A percentile compares a stretch with the other conserved stretches of the same genome.
Evolutionary conservation across 2,888 invertebrate genomes (phyloP).

Genomic region (Rhagium mordax): DNA sequence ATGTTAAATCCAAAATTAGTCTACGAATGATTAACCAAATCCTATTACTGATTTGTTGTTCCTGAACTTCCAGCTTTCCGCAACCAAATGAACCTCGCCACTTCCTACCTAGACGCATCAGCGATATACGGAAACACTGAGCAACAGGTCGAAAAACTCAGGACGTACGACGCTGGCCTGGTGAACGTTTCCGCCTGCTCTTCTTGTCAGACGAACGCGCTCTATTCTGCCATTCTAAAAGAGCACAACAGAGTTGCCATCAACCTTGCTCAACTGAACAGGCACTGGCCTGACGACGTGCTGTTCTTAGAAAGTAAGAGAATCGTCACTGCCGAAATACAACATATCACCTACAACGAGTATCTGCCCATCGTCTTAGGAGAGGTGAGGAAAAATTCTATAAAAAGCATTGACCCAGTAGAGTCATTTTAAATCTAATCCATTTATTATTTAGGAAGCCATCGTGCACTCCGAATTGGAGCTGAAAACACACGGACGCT

Average conservation of each 20-base stretch:
- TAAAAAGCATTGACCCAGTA: too few species aligned
- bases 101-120: conserved; percentile 88
- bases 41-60: too few species aligned
- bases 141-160: conserved; percentile 78
- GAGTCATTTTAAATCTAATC: too few species aligned
- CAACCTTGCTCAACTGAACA: conserved; percentile 79
- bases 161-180: conserved; percentile 82
- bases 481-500: conserved; percentile 80
- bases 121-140: conserved; percentile 86
- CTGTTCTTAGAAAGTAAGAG: conserved; percentile 84
- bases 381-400: conserved; percentile 73
- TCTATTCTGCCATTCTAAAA: conserved; percentile 81
- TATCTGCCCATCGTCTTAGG: conserved; percentile 86
- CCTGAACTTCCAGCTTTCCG: conserved; percentile 78
- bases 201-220: conserved; percentile 78
- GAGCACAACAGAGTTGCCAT: conserved; percentile 88
- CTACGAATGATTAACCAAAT: too few species aligned
- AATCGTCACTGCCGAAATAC: conserved; percentile 84
- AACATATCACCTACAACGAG: conserved; percentile 89
- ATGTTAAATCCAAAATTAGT: too few species aligned
- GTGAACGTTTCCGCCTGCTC: conserved; percentile 80
- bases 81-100: conserved; percentile 89
- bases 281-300: conserved; percentile 85
- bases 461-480: conserved; percentile 77
- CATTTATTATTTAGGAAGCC: conserved; percentile 70